phyloP scores from a whole-genome alignment of 2,113 vertebrate genomes.

The Cervus canadensis region DNA sequence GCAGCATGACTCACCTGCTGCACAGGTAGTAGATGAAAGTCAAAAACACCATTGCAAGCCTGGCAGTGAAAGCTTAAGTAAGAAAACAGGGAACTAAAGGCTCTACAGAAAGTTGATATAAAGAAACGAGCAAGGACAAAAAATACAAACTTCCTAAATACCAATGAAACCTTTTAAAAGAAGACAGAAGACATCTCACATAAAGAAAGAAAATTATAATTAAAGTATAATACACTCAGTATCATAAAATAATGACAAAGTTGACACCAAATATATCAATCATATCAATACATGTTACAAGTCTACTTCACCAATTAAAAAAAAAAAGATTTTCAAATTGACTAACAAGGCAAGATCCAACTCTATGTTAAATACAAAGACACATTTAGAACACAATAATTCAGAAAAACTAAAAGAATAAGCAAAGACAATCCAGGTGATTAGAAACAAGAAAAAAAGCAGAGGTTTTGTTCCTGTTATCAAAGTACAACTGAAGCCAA shows the following conservation, averaged over 20 bases:
- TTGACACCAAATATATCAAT: not conserved
- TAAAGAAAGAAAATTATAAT: not conserved
- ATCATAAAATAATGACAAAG: not conserved
- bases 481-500: not conserved
- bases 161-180: not conserved
- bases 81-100: not conserved
- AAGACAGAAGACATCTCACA: not conserved
- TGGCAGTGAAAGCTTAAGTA: not conserved
- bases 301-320: not conserved
- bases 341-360: not conserved
- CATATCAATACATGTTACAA: not conserved
- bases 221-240: not conserved
- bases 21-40: not conserved
- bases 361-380: not conserved
- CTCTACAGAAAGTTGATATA: not conserved
- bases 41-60: not conserved
- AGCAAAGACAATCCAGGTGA: not conserved
- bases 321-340: not conserved
- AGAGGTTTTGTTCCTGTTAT: not conserved
- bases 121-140: not conserved
- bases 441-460: not conserved
- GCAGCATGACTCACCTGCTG: not conserved
- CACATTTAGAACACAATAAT: not conserved
- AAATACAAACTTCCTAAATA: not conserved
- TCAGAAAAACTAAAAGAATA: not conserved